Evolutionary conservation across 1,140 invertebrate genomes (phyloP).

Genomic region (Aradophagus sp.): DNA sequence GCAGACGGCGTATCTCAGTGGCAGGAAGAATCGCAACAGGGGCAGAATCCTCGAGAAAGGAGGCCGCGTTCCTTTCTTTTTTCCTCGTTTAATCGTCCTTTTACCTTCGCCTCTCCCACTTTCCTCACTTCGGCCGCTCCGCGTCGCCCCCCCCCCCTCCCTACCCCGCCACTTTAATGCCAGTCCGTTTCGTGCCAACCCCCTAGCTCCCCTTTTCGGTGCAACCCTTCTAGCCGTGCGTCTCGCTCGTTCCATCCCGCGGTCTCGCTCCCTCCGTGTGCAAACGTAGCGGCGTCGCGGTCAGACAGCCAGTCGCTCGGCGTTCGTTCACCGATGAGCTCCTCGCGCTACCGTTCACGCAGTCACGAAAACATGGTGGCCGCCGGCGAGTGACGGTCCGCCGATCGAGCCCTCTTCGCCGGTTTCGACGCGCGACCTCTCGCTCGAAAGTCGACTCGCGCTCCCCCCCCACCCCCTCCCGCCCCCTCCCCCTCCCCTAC

Average conservation of each 20-base stretch:
- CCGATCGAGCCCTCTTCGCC: conserved; percentile 2
- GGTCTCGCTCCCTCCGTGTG: conserved; percentile 64
- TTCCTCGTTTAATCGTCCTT: conserved; percentile 45
- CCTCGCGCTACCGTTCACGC: conserved; percentile 43
- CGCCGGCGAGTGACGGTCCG: conserved; percentile 23
- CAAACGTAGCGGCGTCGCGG: conserved; percentile 61
- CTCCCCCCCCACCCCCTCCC: neutral
- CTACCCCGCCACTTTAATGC: conserved; percentile 33
- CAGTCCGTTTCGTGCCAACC: conserved; percentile 42
- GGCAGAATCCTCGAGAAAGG: conserved; percentile 35
- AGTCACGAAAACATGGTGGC: conserved; percentile 38
- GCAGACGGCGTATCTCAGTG: conserved; percentile 5
- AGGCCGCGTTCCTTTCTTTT: conserved; percentile 23
- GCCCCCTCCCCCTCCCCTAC: neutral
- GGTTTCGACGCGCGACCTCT: neutral
- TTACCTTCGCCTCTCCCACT: conserved; percentile 36
- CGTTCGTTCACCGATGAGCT: conserved; percentile 72
- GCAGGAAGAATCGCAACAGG: conserved; percentile 27
- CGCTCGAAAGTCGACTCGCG: neutral
- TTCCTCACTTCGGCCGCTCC: conserved; percentile 25
- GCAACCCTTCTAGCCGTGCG: conserved; percentile 48
- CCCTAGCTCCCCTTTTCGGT: conserved; percentile 11
- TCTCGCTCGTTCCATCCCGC: conserved; percentile 58
- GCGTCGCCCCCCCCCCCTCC: conserved; percentile 8
- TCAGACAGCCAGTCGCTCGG: conserved; percentile 72